Percentiles rank a stretch among this genome's conserved stretches.
These are phyloP conservation scores for Parauchenoglanis punctatus DNA, from an alignment of 2,797 vertebrate genomes.

Conservation along the genomic window DNA sequence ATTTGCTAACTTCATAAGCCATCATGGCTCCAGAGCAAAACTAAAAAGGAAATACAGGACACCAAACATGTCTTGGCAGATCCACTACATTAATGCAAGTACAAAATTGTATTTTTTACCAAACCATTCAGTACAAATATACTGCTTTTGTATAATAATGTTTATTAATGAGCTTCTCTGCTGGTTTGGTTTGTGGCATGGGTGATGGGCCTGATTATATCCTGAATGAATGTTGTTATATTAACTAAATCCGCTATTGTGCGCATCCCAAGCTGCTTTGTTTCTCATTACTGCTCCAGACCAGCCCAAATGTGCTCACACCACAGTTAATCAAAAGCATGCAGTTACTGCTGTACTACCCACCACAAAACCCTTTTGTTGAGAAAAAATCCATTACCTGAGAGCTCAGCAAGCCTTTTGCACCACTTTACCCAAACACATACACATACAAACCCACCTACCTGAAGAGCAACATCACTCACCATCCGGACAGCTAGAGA, in stretches of 20 bases:
- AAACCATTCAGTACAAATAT: not conserved
- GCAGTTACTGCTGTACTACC: slow-evolving; percentile 11
- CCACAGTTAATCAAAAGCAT: slow-evolving; percentile 46
- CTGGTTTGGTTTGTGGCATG: not conserved
- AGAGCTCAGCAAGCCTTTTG: slow-evolving; percentile 2
- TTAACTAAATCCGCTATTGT: not conserved
- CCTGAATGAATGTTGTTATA: not conserved
- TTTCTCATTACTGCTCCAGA: slow-evolving; percentile 47
- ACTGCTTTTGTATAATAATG: not conserved
- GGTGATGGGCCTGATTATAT: not conserved
- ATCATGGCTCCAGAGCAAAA: not conserved
- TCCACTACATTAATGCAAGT: not conserved
- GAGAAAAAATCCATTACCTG: slow-evolving; percentile 32
- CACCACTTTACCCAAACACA: slow-evolving; percentile 27
- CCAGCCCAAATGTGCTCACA: slow-evolving; percentile 13
- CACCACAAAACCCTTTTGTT: slow-evolving; percentile 3
- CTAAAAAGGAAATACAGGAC: not conserved
- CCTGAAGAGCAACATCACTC: slow-evolving; percentile 26
- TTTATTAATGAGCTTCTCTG: not conserved
- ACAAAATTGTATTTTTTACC: not conserved
- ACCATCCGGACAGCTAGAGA: not conserved
- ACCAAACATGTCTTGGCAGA: not conserved
- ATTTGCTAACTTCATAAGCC: not conserved
- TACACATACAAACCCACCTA: slow-evolving; percentile 21
- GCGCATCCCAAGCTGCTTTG: slow-evolving; percentile 48